Evolutionary conservation across 1,140 invertebrate genomes (phyloP), one percentile per base, ranked within the genome.

Genomic region (Asbolus verrucosus): DNA sequence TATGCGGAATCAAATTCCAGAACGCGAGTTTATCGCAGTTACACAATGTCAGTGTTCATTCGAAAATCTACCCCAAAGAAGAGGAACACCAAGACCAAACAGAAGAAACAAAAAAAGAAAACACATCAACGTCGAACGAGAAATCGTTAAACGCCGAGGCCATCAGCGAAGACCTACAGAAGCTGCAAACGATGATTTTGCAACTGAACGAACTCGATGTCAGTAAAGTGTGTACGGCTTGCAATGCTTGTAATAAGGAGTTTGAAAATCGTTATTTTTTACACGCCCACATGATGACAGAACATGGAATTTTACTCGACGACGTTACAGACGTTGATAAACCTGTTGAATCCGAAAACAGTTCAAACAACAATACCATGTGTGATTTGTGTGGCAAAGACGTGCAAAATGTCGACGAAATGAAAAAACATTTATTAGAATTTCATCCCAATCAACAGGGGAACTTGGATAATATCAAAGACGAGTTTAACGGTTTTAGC

Each of bases 131-230:
- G 83, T 13, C 81, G 82, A 13, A 73, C 80, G 16, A 83, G 82
- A 63, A 81, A 79, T 33, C 80, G 77, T 30, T 73, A 81, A 67
- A 82, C 2, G 74, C 78, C 0, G 89, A 90, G 24, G 85, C 86
- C 0, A 89, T 90, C 6, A 90, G 88, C 27, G 91, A 94, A 77
- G 93, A 95, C 75, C 82, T 96, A 2, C 90, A 94, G 72, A 95
- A 95, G 79, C 82, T 96, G 13, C 94, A 97, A 80, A 92, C 92
- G 0, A 96, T 96, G 94, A 92, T 97, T 72, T 86, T 93, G 46
- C 94, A 96, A 81, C 80, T 96, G 43, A 96, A 95, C 77, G 90
- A 90, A 62, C 81, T 92, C 21, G 89, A 92, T 69, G 85, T 83
- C 0, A 83, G 81, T 79, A 80, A 89, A 85, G 84, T 84, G 1